These are phyloP conservation scores for Trachops cirrhosus DNA, from an alignment of 2,797 vertebrate genomes.

Conservation along the genomic window DNA sequence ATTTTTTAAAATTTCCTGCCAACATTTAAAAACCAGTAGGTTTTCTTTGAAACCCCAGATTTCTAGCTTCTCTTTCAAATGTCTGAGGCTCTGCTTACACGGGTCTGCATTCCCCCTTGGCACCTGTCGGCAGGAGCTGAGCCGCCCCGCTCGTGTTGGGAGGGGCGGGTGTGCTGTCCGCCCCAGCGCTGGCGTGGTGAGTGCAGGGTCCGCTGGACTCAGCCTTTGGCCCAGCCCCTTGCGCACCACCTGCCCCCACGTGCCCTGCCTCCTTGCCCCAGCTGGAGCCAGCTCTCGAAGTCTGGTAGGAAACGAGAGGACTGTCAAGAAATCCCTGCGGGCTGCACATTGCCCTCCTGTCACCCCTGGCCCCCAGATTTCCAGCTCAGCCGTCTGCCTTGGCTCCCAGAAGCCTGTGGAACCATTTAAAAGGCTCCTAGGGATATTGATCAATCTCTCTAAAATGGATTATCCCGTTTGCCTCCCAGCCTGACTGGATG, in stretches of 20 bases:
- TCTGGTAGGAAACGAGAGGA: constrained; percentile 10
- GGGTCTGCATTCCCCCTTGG: accelerated
- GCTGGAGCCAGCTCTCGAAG: neutral
- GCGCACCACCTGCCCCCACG: neutral
- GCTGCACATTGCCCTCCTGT: neutral
- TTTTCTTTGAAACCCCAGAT: neutral
- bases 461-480: constrained; percentile 69
- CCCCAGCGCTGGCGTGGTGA: accelerated
- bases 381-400: constrained; percentile 57
- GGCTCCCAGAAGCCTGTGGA: constrained; percentile 63
- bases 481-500: constrained; percentile 66
- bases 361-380: constrained; percentile 41
- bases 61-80: neutral
- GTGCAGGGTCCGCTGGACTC: neutral
- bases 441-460: constrained; percentile 69
- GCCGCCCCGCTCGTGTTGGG: neutral
- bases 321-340: constrained; percentile 29
- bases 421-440: constrained; percentile 71
- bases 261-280: neutral
- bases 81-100: neutral
- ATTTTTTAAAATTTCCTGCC: neutral
- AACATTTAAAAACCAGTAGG: neutral
- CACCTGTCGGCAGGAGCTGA: neutral
- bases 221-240: neutral
- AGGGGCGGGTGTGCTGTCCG: accelerated